These are phyloP conservation scores for Psettodes erumei DNA, from an alignment of 2,113 vertebrate genomes.

Conservation along the genomic window DNA sequence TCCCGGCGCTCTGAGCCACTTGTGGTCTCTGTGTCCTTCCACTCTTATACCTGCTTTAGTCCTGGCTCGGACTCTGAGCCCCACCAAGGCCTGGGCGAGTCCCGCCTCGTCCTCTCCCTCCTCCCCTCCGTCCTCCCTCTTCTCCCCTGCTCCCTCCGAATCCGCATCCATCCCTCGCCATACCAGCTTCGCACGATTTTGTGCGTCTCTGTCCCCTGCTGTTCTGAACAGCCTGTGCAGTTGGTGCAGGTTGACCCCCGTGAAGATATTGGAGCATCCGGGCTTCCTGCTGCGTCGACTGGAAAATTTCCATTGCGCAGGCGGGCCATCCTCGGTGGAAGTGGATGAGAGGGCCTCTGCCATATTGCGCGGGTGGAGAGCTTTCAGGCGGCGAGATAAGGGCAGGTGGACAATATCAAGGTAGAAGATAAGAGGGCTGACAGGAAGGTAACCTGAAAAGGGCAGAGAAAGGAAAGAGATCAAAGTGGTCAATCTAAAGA, in stretches of 20 bases:
- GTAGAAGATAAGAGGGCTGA: no score
- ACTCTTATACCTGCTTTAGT: slow-evolving; percentile 68
- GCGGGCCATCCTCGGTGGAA: slow-evolving; percentile 52
- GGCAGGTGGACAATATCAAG: not conserved
- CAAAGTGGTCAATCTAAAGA: slow-evolving; percentile 24
- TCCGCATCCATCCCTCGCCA: slow-evolving; percentile 80
- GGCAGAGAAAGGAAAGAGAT: not conserved
- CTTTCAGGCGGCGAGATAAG: slow-evolving; percentile 1
- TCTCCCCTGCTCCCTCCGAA: slow-evolving; percentile 69
- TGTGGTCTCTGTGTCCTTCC: slow-evolving; percentile 58
- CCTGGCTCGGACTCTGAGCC: slow-evolving; percentile 82
- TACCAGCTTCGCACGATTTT: slow-evolving; percentile 86
- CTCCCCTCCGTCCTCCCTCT: slow-evolving; percentile 79
- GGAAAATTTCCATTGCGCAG: slow-evolving; percentile 47
- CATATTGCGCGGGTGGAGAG: slow-evolving; percentile 50
- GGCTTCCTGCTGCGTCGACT: slow-evolving; percentile 82
- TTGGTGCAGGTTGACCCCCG: slow-evolving; percentile 67
- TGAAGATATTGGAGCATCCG: slow-evolving; percentile 90
- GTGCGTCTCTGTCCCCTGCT: slow-evolving; percentile 84
- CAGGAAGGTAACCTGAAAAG: not conserved
- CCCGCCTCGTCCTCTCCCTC: slow-evolving; percentile 75
- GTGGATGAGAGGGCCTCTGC: slow-evolving; percentile 61
- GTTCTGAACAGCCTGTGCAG: slow-evolving; percentile 83
- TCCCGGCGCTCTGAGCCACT: slow-evolving; percentile 62
- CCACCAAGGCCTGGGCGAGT: slow-evolving; percentile 85